Base-by-base conservation (phyloP, 2,797 vertebrate species). In the Pseudochirops corinnae region DNA sequence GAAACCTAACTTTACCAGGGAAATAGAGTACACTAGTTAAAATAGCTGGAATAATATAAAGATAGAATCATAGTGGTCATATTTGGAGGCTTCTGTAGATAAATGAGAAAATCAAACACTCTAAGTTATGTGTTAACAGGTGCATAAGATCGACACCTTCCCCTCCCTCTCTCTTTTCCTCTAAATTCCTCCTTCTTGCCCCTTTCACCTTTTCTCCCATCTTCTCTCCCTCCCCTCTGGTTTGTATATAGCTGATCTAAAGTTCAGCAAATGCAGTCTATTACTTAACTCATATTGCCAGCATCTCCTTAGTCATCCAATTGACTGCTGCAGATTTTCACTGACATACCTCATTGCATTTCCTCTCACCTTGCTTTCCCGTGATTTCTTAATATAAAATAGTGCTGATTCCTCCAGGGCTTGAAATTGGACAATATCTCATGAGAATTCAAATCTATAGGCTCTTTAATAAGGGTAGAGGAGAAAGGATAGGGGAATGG, bases 1-100 rank as follows among this genome's bases (percentile, higher is more conserved):
- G 93, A 94, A 96, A 91, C 5, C 11, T 39, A 98, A 96, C 82
- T 93, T 96, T 92, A 93, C 50, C 1, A 53, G 55, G 90, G 96
- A 97, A 96, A 97, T 62, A 94, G 29, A n/a, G 60, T 87, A 87
- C 53, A 94, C 95, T 95, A 94, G 92, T 97, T 95, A 94, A 95
- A 52, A 90, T 87, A 93, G 50, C 16, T 74, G 11, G 56, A 95
- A 52, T 93, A 50, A 93, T 56, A 93, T 53, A 96, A 91, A 82
- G 62, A 97, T 91, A 92, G 50, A 91, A 90, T 0, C 93, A 74
- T 95, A 33, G n/a, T 18, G 62, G 4, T 93, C 29, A 31, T 90
- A 0, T 55, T 92, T 90, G 6, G 31, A 90, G 21, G 24, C 33
- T n/a, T 95, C 53, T n/a, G 14, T n/a, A 93, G 96, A 14, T 94